Evolutionary conservation across 2,797 vertebrate species (phyloP).

Genomic region (Lithobates pipiens): DNA sequence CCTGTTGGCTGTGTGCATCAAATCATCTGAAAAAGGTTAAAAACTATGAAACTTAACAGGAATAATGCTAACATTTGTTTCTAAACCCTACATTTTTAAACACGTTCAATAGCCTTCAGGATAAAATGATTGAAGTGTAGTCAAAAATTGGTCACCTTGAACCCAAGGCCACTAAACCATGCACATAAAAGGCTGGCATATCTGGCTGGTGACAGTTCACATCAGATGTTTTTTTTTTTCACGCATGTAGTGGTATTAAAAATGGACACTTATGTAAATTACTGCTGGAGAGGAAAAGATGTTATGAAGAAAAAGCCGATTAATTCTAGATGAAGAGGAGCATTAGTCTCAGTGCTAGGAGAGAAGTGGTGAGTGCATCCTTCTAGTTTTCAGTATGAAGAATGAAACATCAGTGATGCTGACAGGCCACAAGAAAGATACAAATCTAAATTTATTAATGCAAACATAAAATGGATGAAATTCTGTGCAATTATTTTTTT

Average conservation of each 20-base stretch:
- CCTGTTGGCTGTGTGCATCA: too few relatives aligned
- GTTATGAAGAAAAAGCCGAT: slow-evolving; percentile 49
- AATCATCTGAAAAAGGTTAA: too few relatives aligned
- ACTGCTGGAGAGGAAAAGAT: slow-evolving; percentile 14
- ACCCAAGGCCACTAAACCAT: neutral
- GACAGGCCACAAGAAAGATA: slow-evolving; percentile 62
- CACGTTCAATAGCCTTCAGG: too few relatives aligned
- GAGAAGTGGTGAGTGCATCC: slow-evolving; percentile 1
- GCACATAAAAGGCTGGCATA: neutral
- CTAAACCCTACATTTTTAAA: too few relatives aligned
- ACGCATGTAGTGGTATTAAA: neutral
- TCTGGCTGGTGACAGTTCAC: neutral
- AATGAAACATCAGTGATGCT: slow-evolving; percentile 73
- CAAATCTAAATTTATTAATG: neutral
- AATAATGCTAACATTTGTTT: too few relatives aligned
- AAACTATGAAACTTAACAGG: too few relatives aligned
- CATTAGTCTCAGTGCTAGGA: slow-evolving; percentile 38
- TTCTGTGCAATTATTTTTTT: neutral
- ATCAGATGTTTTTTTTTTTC: too few relatives aligned
- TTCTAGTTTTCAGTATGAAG: slow-evolving; percentile 60
- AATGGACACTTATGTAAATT: slow-evolving; percentile 8
- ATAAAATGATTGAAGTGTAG: too few relatives aligned
- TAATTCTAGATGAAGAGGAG: slow-evolving; percentile 39
- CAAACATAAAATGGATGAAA: neutral
- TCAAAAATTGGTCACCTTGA: neutral